phyloP scores from a whole-genome alignment of 2,888 invertebrate species.

The Athripsodes cinereus region DNA sequence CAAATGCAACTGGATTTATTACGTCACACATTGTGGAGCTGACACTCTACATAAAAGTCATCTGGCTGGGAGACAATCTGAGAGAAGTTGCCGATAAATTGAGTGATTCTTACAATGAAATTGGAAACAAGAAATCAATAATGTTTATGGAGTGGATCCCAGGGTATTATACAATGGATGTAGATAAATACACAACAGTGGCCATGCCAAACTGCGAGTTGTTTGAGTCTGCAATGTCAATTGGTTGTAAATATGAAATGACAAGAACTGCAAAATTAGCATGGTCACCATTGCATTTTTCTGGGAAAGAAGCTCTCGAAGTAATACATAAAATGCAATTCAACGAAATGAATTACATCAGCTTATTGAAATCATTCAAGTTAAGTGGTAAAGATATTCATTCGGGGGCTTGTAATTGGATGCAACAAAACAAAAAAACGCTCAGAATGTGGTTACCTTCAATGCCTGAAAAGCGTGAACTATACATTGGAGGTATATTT shows the following conservation, averaged over 20 bases:
- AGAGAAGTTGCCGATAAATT: slow-evolving; percentile 37
- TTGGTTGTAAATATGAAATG: slow-evolving; percentile 61
- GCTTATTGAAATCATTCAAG: slow-evolving; percentile 35
- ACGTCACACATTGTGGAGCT: slow-evolving; percentile 54
- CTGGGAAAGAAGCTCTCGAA: slow-evolving; percentile 42
- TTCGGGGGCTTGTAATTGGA: slow-evolving; percentile 63
- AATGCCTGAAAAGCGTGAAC: slow-evolving; percentile 32
- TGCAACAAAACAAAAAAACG: slow-evolving; percentile 42
- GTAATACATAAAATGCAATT: slow-evolving; percentile 48
- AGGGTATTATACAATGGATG: slow-evolving; percentile 51
- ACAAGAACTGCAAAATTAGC: slow-evolving; percentile 62
- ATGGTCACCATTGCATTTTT: slow-evolving; percentile 51
- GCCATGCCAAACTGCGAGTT: slow-evolving; percentile 59
- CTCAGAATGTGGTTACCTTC: slow-evolving; percentile 45
- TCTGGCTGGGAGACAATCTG: slow-evolving; percentile 62
- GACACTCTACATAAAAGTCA: slow-evolving; percentile 56
- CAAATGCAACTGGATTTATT: slow-evolving; percentile 49
- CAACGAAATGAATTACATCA: slow-evolving; percentile 45
- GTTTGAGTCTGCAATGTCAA: slow-evolving; percentile 31
- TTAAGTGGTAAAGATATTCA: slow-evolving; percentile 35
- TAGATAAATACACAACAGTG: slow-evolving; percentile 46
- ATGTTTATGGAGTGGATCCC: slow-evolving; percentile 65
- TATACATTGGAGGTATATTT: slow-evolving; percentile 65
- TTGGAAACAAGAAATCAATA: slow-evolving; percentile 38
- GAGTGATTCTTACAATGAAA: slow-evolving; percentile 32